Evolutionary conservation across 2,113 vertebrate genomes (phyloP).

Genomic region (Thunnus thynnus): DNA sequence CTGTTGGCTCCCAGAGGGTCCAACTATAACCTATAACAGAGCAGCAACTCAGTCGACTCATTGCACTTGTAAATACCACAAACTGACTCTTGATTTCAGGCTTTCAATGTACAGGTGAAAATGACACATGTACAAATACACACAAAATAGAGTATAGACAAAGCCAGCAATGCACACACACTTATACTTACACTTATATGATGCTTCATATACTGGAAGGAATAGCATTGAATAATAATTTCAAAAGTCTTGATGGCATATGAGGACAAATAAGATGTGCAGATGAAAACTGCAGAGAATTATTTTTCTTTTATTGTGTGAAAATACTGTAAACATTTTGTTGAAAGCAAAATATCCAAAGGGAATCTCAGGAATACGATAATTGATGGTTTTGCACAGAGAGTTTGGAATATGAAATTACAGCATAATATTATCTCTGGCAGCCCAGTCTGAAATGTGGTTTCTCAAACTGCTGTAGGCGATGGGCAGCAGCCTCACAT

Average conservation of each 20-base stretch:
- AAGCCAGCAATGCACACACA: not conserved
- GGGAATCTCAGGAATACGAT: constrained; percentile 41
- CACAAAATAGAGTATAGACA: no score
- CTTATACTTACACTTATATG: no score
- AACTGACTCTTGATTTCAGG: no score
- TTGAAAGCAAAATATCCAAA: constrained; percentile 46
- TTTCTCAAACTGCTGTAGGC: constrained; percentile 28
- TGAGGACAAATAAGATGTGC: not conserved
- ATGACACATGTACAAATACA: no score
- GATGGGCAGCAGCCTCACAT: not conserved
- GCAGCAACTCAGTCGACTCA: not conserved
- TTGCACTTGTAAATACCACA: not conserved
- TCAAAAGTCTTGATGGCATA: not conserved
- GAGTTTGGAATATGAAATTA: constrained; percentile 55
- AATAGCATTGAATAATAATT: not conserved
- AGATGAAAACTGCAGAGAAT: constrained; percentile 33
- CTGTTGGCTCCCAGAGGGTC: not conserved
- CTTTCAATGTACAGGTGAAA: no score
- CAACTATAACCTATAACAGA: not conserved
- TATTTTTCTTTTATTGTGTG: constrained; percentile 12
- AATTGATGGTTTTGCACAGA: constrained; percentile 59
- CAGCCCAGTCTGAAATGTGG: constrained; percentile 35
- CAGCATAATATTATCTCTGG: constrained; percentile 68
- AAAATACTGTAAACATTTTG: constrained; percentile 48
- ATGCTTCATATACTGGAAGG: not conserved